These are phyloP conservation scores for Lasioglossum morio DNA, from an alignment of 2,888 invertebrate genomes.

Conservation along the genomic window DNA sequence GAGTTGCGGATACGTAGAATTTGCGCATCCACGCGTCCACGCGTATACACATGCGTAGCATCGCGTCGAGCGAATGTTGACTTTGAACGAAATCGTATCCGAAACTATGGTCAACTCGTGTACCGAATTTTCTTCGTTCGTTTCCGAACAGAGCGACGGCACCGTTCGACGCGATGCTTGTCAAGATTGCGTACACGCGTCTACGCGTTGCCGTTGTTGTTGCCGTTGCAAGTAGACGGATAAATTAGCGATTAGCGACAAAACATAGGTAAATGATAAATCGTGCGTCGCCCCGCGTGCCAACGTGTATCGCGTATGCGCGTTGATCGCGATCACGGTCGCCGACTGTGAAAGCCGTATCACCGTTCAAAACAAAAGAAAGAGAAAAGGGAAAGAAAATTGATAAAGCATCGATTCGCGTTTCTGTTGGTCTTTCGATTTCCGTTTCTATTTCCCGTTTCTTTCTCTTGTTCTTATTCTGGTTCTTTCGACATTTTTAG, in stretches of 20 bases:
- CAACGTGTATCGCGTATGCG: slow-evolving; percentile 15
- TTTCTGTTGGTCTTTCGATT: slow-evolving; percentile 15
- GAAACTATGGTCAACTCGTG: background rate
- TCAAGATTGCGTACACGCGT: background rate
- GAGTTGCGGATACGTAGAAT: slow-evolving; percentile 32
- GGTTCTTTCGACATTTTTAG: slow-evolving; percentile 21
- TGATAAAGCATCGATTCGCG: slow-evolving; percentile 31
- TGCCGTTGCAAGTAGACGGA: slow-evolving; percentile 18
- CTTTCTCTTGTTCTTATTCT: slow-evolving; percentile 19
- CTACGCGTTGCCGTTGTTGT: slow-evolving; percentile 2
- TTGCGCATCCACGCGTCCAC: background rate
- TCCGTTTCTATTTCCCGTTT: background rate
- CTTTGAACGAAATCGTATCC: background rate
- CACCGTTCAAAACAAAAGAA: background rate
- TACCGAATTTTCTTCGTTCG: background rate
- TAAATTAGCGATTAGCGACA: slow-evolving; percentile 36
- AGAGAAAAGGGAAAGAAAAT: slow-evolving; percentile 3
- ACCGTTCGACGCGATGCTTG: slow-evolving; percentile 11
- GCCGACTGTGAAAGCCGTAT: background rate
- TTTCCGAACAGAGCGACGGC: background rate
- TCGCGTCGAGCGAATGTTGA: slow-evolving; percentile 19
- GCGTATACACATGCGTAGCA: background rate
- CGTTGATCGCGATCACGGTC: slow-evolving; percentile 8
- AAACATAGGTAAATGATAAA: slow-evolving; percentile 29
- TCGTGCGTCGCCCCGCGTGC: slow-evolving; percentile 8